Base-by-base conservation (phyloP, 37 sponge, comb jelly and placozoan genomes). In the Dysidea cf. avara region DNA sequence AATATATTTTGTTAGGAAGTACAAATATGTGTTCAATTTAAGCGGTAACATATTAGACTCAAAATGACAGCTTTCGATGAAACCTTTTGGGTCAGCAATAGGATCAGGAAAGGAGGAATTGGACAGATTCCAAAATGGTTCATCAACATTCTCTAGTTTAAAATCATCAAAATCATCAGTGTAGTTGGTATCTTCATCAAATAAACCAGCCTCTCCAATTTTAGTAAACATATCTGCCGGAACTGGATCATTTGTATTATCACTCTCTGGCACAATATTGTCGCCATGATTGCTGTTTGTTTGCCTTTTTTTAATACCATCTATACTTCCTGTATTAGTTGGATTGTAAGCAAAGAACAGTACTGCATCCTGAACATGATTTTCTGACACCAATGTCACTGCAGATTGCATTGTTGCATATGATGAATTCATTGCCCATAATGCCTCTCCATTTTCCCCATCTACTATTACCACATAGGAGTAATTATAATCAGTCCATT, bases 381-480 rank as follows among this genome's bases (percentile, higher is more conserved):
- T 58, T 13, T 57, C 22, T 1, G 75, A 49, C 14, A 51, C 56
- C 20, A 83, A 22, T 20, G 72, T 53, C 39, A 84, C 46, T 4
- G 59, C 55, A 1, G 90, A 89, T 60, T 65, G 59, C 76, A 80
- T 79, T 7, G 52, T 81, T 43, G 57, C 36, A 1, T 36, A 14
- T 13, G 76, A 62, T 29, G 88, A 86, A 59, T 75, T 57, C n/a
- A 79, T 26, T 11, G 59, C 33, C 92, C 92, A 92, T 7, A 92
- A 79, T 13, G 33, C 32, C 1, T 53, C 21, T 1, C 92, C 92
- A 39, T 62, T 60, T 0, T 18, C 18, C 0, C 92, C 92, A 35
- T 92, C 92, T 53, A 87, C 65, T 12, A 92, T 55, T 32, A 34
- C 66, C 13, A 79, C 21, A n/a, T 68, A 51, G 18, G 92, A 83